Base-by-base conservation (phyloP, 2,797 vertebrate genomes). In the Typhlichthys eigenmanni region DNA sequence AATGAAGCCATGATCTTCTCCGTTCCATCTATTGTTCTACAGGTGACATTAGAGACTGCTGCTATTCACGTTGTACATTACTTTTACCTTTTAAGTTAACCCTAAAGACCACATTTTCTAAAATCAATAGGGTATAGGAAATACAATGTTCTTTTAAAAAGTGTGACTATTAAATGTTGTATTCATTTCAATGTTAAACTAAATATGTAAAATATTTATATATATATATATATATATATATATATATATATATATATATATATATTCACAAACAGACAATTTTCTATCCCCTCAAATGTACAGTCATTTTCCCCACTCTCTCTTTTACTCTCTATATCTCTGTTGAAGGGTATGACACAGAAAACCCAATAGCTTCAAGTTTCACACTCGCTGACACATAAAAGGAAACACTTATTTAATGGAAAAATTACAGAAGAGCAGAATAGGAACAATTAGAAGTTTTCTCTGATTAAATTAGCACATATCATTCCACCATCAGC, bases 1-100 rank as follows among this genome's bases (percentile, higher is more conserved):
- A 99, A 98, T 0, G 97, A 98, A 85, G 97, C 97, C 87, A 98
- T 99, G 96, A 98, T 99, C 86, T 99, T 98, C 92, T 98, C 97
- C 0, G 97, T 98, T 73, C 97, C 97, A 0, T 97, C 96, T 63
- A 86, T 94, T 0, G 95, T 98, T 68, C 92, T 99, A 65, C 97
- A 98, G 96, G 97, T 98, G 78, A 92, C 47, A 0, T 32, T 60
- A 24, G 1, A 16, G 16, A 50, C 69, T 29, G 2, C 12, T 6
- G 12, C 47, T 17, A 5, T 3, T 2, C 1, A 9, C 32, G 38
- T 38, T 38, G 34, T 38, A 38, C 34, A 38, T 8, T 5, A 7
- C 34, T 38, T 38, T 38, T 8, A 8, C 7, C 1, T 38, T 38
- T 38, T 38, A 38, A 38, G 34, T 38, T 38, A 6, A 8, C 34